Evolutionary conservation across 2,113 vertebrate genomes (phyloP), one percentile per base, ranked within the genome.

Genomic region (Emydocephalus ijimae): DNA sequence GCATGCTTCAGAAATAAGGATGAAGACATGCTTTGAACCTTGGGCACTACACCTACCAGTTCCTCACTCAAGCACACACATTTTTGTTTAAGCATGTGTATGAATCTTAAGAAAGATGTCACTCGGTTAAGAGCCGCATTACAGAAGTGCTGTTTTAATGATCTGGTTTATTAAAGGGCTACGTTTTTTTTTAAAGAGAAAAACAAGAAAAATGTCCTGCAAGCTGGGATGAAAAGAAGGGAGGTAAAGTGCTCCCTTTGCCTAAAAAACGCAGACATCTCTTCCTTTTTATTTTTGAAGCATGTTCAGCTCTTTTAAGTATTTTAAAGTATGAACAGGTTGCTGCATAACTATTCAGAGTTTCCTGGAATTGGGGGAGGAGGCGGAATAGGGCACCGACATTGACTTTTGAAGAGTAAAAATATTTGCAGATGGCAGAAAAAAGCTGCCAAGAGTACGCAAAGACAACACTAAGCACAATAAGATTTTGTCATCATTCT

Each of bases 351-450:
- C 23, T 90, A 26, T 24, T 61, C 91, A 50, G 39, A 1, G 3
- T 59, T 15, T 95, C 24, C 15, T 18, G 48, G 29, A 54, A 48
- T 2, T 29, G 24, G 48, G 29, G 26, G 6, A 21, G 45, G 39
- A 48, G 39, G 34, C 14, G 48, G 57, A 50, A 45, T 57, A 64
- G 2, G 43, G 15, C 52, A 54, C 9, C 26, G 0, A 0, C 24
- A 91, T 59, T 85, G 69, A 89, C 81, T 74, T 95, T 87, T 94
- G 0, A 74, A 91, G 88, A 93, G 59, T 91, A 90, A 92, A 48
- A 94, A 95, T 56, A 85, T 89, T 48, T 88, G 59, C n/a, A 54
- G 64, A 23, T 69, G 88, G 52, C 88, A 93, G 94, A 96, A 95
- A 15, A 93, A 29, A 20, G 48, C 1, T 91, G 91, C 91, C 69